Evolutionary conservation across 92 coral and sea anemone species (phyloP), one percentile per base, ranked within the genome.

Genomic region (Meandrina meandrites): DNA sequence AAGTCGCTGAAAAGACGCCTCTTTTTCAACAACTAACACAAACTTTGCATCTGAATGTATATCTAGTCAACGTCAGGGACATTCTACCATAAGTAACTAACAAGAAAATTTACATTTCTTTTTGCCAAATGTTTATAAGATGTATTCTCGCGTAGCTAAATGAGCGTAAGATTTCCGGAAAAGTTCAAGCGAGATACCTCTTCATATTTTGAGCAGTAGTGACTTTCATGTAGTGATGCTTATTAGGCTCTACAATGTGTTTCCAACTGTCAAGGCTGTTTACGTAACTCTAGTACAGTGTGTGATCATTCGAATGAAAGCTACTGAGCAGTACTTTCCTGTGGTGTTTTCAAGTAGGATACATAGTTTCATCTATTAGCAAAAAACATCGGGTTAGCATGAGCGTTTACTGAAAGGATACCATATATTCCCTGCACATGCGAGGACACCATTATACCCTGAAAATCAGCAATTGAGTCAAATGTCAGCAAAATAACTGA

Each of bases 31-130:
- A 66, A 97, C 95, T 5, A 97, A 81, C 64, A 97, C 89, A 74
- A 92, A 83, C 87, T 97, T 97, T 71, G 99, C 99, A 73, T 95
- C 96, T 40, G 99, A 97, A 80, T 91, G 92, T 66, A 97, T 84
- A 84, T 97, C 97, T 95, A 66, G 68, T 75, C 19, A 21, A 45
- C 19, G 79, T 70, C 54, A 75, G 76, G 86, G 77, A 21, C n/a
- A 45, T 14, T 11, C 9, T 35, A 58, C 51, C 24, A 51, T 73
- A 17, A 71, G 24, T 7, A 30, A 4, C 14, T 11, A 22, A 60
- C 13, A 14, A 3, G 8, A 22, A 18, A 0, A 56, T 12, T 53
- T 13, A 53, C 58, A 14, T n/a, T n/a, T 12, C 18, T 53, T 57
- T 56, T 56, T 22, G 69, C 30, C 21, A 9, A n/a, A 6, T 24